These are phyloP conservation scores for Heliornis fulica DNA, from an alignment of 2,113 vertebrate genomes.

Conservation along the genomic window DNA sequence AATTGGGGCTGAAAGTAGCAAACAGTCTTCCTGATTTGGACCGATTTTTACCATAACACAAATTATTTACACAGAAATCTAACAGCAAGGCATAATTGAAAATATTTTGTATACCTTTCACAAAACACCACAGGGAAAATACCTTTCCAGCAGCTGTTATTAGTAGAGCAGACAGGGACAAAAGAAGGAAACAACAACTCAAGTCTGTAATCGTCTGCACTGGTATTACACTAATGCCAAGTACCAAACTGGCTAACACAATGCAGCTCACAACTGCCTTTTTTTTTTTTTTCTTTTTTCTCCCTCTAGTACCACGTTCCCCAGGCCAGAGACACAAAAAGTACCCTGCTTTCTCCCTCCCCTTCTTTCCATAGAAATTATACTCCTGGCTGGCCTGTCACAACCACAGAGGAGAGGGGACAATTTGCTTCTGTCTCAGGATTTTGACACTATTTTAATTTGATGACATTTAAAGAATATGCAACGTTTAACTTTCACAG, in stretches of 20 bases:
- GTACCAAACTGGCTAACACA: not conserved
- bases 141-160: conserved; percentile 14
- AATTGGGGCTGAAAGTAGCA: conserved; percentile 8
- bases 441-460: conserved; percentile 23
- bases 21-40: conserved; percentile 18
- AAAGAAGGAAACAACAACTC: not conserved
- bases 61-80: conserved; percentile 55
- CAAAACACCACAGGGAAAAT: not conserved
- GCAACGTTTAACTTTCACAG: not conserved
- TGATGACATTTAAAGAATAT: conserved; percentile 36
- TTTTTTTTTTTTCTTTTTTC: too few species aligned
- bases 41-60: conserved; percentile 30
- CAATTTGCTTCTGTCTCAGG: not conserved
- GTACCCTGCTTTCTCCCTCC: not conserved
- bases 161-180: not conserved
- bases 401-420: not conserved
- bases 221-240: not conserved
- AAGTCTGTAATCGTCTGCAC: not conserved
- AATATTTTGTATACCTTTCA: conserved; percentile 49
- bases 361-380: not conserved
- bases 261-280: not conserved
- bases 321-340: conserved; percentile 19
- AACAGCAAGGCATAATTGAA: conserved; percentile 16
- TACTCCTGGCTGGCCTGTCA: not conserved
- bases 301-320: not conserved